These are phyloP conservation scores for Zygogramma bicolorata DNA, from an alignment of 2,888 invertebrate species.

Conservation along the genomic window DNA sequence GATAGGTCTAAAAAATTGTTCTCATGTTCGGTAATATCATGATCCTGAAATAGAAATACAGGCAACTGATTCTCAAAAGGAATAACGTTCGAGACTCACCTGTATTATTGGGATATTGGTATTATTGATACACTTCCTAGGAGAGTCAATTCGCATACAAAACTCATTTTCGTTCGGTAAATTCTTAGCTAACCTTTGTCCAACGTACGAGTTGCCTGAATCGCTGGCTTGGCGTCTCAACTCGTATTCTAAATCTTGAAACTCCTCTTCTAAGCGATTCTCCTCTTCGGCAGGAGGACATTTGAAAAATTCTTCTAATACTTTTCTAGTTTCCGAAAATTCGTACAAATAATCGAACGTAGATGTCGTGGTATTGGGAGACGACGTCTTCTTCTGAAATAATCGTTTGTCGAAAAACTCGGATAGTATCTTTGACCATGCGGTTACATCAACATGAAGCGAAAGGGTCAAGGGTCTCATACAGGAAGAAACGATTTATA, in stretches of 20 bases:
- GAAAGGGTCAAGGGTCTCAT: neutral
- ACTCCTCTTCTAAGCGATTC: conserved; percentile 69
- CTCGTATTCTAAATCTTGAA: conserved; percentile 83
- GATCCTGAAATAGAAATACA: conserved; percentile 63
- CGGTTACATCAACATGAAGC: neutral
- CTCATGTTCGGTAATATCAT: conserved; percentile 69
- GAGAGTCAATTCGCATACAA: conserved; percentile 69
- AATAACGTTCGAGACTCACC: conserved; percentile 60
- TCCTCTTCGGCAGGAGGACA: conserved; percentile 78
- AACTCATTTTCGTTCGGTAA: conserved; percentile 65
- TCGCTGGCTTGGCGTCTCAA: conserved; percentile 75
- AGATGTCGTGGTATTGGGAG: conserved; percentile 65
- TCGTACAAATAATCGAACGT: conserved; percentile 92
- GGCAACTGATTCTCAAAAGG: neutral
- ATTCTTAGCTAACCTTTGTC: conserved; percentile 77
- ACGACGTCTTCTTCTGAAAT: conserved; percentile 45
- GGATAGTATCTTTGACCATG: neutral
- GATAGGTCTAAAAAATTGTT: conserved; percentile 73
- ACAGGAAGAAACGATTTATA: too few relatives aligned
- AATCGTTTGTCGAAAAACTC: neutral
- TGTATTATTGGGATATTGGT: conserved; percentile 71
- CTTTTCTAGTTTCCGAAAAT: conserved; percentile 92
- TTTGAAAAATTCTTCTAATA: conserved; percentile 92
- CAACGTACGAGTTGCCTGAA: conserved; percentile 82
- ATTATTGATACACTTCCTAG: conserved; percentile 72